phyloP scores from a whole-genome alignment of 2,888 invertebrate species.

The Lydus trimaculatus region DNA sequence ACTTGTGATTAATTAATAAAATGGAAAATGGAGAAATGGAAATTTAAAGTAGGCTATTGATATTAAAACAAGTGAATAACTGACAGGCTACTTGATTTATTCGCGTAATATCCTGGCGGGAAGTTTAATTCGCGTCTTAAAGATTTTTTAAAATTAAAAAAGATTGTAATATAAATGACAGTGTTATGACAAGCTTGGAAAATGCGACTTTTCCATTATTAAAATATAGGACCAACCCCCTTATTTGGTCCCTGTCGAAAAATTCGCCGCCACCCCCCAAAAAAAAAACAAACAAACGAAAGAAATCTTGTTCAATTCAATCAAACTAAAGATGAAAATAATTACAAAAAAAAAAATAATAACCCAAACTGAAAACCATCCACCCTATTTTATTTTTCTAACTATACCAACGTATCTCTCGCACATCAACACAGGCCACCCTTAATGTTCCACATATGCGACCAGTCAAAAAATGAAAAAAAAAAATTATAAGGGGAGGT shows the following conservation, averaged over 20 bases:
- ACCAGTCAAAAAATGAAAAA: slow-evolving; percentile 54
- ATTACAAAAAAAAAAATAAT: not conserved
- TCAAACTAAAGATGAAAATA: no score
- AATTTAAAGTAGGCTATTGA: slow-evolving; percentile 44
- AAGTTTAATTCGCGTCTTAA: slow-evolving; percentile 56
- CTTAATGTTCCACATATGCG: slow-evolving; percentile 51
- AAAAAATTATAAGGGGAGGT: no score
- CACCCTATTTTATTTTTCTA: slow-evolving; percentile 34
- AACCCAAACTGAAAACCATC: slow-evolving; percentile 19
- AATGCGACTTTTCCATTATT: slow-evolving; percentile 54
- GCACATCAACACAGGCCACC: slow-evolving; percentile 22
- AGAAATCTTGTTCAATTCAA: not conserved
- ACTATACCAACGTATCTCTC: not conserved
- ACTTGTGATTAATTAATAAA: slow-evolving; percentile 32
- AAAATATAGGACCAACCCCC: slow-evolving; percentile 39
- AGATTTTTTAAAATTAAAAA: slow-evolving; percentile 57
- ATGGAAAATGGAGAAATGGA: slow-evolving; percentile 22
- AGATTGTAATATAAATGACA: slow-evolving; percentile 58
- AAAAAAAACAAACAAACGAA: no score
- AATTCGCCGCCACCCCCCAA: not conserved
- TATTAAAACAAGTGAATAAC: slow-evolving; percentile 55
- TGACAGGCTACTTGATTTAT: slow-evolving; percentile 56
- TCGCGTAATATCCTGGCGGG: slow-evolving; percentile 56
- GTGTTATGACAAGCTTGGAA: slow-evolving; percentile 53
- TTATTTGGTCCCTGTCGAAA: no score